Base-by-base conservation (phyloP, 2,888 invertebrate species). In the Furcula furcula region DNA sequence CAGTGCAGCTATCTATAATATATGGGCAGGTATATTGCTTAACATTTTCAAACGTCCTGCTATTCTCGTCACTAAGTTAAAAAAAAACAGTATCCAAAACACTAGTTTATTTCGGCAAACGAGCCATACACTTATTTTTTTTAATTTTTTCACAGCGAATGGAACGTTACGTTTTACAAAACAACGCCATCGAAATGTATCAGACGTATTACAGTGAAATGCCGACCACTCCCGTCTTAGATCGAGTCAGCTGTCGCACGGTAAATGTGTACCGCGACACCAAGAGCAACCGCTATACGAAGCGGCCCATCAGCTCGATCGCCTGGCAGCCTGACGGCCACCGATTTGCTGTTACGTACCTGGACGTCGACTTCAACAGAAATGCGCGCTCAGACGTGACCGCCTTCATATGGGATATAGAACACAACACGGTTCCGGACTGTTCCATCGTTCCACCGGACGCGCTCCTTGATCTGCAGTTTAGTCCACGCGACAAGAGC, bases 121-220 rank as follows among this genome's bases (percentile, higher is more conserved):
- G n/a, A n/a, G n/a, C n/a, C n/a, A n/a, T n/a, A n/a, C n/a, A n/a
- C n/a, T n/a, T n/a, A n/a, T n/a, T n/a, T n/a, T n/a, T n/a, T n/a
- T n/a, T n/a, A n/a, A n/a, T n/a, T n/a, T n/a, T n/a, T 21, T 2
- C 4, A 4, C 69, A 96, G 95, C 90, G 90, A 9, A 92, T 95
- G 92, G 97, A 98, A 65, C 94, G 94, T 64, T 94, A 93, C 64
- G 93, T 97, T 37, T 85, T 92, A 45, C 97, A 98, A 84, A 98
- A 98, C 79, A 98, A 97, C 77, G 94, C 97, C 0, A 92, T 98
- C 25, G 95, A 98, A 72, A 95, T 98, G 69, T 97, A 97, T 76
- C 93, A 95, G 66, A 93, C 94, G 49, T 97, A 96, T 77, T 98
- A 96, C 77, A 90, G 91, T 22, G 93, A 95, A 46, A 89, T 94